Evolutionary conservation across 2,797 vertebrate genomes (phyloP).

Genomic region (Todus mexicanus): DNA sequence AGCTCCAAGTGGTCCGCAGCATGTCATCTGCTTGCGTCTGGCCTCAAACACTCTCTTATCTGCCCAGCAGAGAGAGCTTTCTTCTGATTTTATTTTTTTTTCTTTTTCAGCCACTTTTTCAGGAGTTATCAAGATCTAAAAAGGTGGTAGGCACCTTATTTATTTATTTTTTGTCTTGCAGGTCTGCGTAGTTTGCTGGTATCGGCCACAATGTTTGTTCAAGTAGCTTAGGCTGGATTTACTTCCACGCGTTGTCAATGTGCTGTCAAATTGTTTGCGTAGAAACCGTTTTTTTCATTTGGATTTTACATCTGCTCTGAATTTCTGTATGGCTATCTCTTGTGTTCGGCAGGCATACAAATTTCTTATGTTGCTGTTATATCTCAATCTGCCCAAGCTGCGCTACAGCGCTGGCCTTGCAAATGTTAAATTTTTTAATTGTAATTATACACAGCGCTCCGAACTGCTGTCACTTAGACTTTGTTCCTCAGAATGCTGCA

Average conservation of each 20-base stretch:
- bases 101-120: neutral
- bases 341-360: neutral
- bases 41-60: neutral
- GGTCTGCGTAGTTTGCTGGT: neutral
- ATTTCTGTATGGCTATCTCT: neutral
- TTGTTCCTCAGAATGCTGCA: neutral
- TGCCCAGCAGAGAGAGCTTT: neutral
- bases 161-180: neutral
- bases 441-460: neutral
- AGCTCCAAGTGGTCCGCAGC: neutral
- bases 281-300: neutral
- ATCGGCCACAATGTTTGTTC: neutral
- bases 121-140: neutral
- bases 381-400: neutral
- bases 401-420: neutral
- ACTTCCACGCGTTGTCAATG: neutral
- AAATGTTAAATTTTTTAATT: neutral
- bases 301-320: neutral
- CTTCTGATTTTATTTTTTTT: neutral
- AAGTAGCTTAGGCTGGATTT: neutral
- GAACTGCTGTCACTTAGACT: neutral
- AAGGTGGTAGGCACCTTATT: neutral
- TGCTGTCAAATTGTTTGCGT: neutral
- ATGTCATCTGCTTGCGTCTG: rapidly evolving
- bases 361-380: neutral